Conservation (phyloP, 2,888 invertebrate species). For the Sphaerophoria taeniata region DNA sequence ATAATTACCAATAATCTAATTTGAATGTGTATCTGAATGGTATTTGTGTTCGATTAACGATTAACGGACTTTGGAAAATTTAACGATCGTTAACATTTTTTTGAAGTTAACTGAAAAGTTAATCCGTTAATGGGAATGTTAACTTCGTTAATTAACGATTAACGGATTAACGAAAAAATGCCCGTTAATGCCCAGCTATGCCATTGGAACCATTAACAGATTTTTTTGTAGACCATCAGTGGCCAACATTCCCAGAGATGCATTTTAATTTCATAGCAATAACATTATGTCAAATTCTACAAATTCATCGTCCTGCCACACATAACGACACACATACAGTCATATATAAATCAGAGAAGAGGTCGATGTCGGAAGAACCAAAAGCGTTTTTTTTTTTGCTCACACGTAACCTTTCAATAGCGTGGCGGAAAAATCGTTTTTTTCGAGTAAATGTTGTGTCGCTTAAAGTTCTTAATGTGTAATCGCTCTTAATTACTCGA, state of each 20-base stretch:
- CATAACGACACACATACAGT: slow-evolving; percentile 57
- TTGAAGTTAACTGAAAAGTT: too few relatives aligned
- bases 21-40: too few relatives aligned
- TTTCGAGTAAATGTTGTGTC: slow-evolving; percentile 66
- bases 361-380: slow-evolving; percentile 23
- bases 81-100: too few relatives aligned
- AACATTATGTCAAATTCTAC: slow-evolving; percentile 60
- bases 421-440: slow-evolving; percentile 58
- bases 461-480: slow-evolving; percentile 72
- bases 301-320: slow-evolving; percentile 69
- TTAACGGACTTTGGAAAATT: too few relatives aligned
- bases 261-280: slow-evolving; percentile 47
- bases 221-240: too few relatives aligned
- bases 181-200: too few relatives aligned
- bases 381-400: slow-evolving; percentile 48
- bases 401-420: slow-evolving; percentile 22
- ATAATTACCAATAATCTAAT: too few relatives aligned
- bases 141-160: too few relatives aligned
- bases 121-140: too few relatives aligned
- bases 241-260: slow-evolving; percentile 45
- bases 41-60: too few relatives aligned
- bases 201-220: too few relatives aligned
- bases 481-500: slow-evolving; percentile 73
- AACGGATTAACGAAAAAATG: too few relatives aligned
- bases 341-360: slow-evolving; percentile 65